These are phyloP conservation scores for Rhabdornis inornatus DNA, from an alignment of 2,113 vertebrate species.

Conservation along the genomic window DNA sequence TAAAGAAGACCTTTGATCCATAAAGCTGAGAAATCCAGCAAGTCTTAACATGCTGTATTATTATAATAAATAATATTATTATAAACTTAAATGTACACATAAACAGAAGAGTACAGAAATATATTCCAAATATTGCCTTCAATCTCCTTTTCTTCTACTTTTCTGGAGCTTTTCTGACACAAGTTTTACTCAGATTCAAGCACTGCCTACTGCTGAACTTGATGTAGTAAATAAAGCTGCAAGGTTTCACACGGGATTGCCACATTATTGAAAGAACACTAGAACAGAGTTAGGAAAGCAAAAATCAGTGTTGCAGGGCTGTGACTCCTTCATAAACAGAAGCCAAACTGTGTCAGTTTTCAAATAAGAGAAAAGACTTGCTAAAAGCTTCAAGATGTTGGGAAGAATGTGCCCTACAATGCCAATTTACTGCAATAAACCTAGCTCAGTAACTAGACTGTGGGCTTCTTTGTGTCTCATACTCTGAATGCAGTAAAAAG, in stretches of 20 bases:
- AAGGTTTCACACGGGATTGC: constrained; percentile 29
- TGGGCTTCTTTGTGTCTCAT: constrained; percentile 49
- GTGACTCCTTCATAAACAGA: constrained; percentile 59
- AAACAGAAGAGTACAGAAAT: neutral
- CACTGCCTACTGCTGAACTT: neutral
- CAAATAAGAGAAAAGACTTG: constrained; percentile 46
- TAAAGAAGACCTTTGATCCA: neutral
- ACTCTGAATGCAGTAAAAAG: constrained; percentile 56
- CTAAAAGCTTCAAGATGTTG: constrained; percentile 68
- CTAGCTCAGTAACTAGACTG: constrained; percentile 47
- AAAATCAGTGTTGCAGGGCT: constrained; percentile 43
- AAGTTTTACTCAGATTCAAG: neutral
- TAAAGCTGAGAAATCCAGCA: neutral
- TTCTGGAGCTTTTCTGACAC: neutral
- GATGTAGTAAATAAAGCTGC: constrained; percentile 51
- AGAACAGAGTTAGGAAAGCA: constrained; percentile 40
- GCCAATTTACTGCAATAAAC: constrained; percentile 60
- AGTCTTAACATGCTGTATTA: neutral
- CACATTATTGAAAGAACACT: constrained; percentile 40
- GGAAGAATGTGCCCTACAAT: constrained; percentile 62
- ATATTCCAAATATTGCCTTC: neutral
- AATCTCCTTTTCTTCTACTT: neutral
- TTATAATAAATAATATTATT: neutral
- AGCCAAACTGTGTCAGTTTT: constrained; percentile 48
- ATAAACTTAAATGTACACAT: neutral